Base-by-base conservation (phyloP, 2,113 vertebrate species). In the Centropus unirufus region DNA sequence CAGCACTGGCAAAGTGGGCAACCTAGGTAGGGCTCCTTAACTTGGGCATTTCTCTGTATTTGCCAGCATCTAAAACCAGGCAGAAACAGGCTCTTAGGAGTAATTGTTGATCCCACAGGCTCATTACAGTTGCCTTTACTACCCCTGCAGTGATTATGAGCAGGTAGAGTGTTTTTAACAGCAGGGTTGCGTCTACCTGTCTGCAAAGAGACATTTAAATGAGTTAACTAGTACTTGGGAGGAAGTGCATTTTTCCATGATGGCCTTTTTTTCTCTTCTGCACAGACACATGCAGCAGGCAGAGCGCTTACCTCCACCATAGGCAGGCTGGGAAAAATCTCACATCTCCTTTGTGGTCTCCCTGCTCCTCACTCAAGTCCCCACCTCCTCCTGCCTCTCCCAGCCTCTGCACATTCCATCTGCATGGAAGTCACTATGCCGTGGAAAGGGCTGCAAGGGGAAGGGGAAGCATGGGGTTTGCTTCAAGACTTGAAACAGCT, bases 151-250 rank as follows among this genome's bases (percentile, higher is more conserved):
- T 87, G 76, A 95, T 87, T 91, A 92, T 4, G 29, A 91, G 54
- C 59, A 91, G 72, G 61, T 13, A 63, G 79, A 47, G 36, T 73
- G 49, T 89, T 86, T 94, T 69, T 83, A 94, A 90, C 90, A 80
- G 63, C 59, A 89, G 59, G 77, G 59, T 81, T 86, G 68, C 83
- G 77, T 84, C 90, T 95, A 74, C 55, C 54, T 32, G 23, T 83
- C 92, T 93, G 77, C 73, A 77, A 87, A 91, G 64, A 57, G 51
- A 83, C 78, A 77, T 93, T 94, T 78, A 84, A 87, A 93, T 69
- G 55, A 94, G 40, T 81, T 89, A 84, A 72, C 80, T 84, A 89
- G 64, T 66, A 96, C 74, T 69, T 83, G 69, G 3, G 4, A 89
- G 59, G 58, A 70, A 46, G 74, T 23, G 54, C 11, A 12, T 74